These are phyloP conservation scores for Microtus oregoni DNA, from an alignment of 2,113 vertebrate species.

Conservation along the genomic window DNA sequence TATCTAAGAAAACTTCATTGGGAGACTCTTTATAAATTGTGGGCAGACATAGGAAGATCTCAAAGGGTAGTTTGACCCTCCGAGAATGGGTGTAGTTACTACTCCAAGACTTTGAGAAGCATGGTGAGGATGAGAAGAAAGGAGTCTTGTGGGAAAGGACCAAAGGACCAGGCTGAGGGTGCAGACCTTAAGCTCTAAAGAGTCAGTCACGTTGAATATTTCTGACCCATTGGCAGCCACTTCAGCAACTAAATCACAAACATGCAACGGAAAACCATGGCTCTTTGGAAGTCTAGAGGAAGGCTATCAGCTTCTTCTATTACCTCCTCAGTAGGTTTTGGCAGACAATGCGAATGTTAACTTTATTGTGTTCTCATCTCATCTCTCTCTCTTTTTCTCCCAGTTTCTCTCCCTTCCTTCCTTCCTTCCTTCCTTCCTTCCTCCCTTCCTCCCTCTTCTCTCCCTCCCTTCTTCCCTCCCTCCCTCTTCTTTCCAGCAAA, in stretches of 20 bases:
- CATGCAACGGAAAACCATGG: not conserved
- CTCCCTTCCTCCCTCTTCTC: not conserved
- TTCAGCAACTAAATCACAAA: not conserved
- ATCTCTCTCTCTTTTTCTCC: no score
- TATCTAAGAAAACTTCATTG: not conserved
- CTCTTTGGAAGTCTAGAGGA: not conserved
- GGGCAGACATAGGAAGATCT: constrained; percentile 12
- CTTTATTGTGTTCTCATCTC: not conserved
- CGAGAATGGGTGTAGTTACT: not conserved
- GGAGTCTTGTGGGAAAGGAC: not conserved
- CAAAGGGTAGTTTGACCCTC: not conserved
- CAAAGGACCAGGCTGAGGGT: not conserved
- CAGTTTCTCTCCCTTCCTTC: no score
- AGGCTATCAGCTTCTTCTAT: not conserved
- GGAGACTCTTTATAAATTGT: not conserved
- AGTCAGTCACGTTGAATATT: not conserved
- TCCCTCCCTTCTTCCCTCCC: not conserved
- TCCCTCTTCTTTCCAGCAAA: not conserved
- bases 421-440: no score
- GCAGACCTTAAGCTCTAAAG: not conserved
- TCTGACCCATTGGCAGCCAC: not conserved
- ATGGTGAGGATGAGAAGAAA: not conserved
- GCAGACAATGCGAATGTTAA: not conserved
- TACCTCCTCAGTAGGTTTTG: not conserved
- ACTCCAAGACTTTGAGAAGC: not conserved